Evolutionary conservation across 2,888 invertebrate species (phyloP).

Genomic region (Noctua pronuba): DNA sequence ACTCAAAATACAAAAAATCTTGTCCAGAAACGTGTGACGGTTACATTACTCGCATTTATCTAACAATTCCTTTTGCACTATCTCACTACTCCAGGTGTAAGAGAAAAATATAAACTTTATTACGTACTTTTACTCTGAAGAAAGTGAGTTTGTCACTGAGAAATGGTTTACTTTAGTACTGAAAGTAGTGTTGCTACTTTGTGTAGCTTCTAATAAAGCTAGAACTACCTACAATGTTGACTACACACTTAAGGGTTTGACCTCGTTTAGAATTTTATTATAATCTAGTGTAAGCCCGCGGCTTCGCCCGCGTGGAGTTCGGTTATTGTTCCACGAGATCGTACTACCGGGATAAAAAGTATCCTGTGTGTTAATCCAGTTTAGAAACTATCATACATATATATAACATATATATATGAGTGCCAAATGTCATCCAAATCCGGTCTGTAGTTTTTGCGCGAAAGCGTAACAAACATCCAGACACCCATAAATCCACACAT

Average conservation of each 20-base stretch:
- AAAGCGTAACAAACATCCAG: no score
- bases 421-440: no score
- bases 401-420: no score
- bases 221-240: slow-evolving; percentile 26
- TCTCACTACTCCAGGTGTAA: slow-evolving; percentile 24
- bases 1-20: not conserved
- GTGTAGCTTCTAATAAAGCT: slow-evolving; percentile 33
- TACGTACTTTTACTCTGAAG: slow-evolving; percentile 36
- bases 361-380: no score
- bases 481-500: no score
- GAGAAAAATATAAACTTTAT: slow-evolving; percentile 56
- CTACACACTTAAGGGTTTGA: slow-evolving; percentile 33
- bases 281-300: not conserved
- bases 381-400: no score
- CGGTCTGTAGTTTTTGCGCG: no score
- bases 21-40: not conserved
- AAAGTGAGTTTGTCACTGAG: slow-evolving; percentile 52
- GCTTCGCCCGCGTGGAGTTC: no score
- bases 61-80: slow-evolving; percentile 23
- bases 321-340: no score
- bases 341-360: no score
- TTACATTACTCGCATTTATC: slow-evolving; percentile 1
- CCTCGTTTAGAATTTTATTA: slow-evolving; percentile 23
- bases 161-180: slow-evolving; percentile 45
- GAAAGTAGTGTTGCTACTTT: slow-evolving; percentile 46